Evolutionary conservation across 2,888 invertebrate genomes (phyloP).

Genomic region (Agriotes lineatus): DNA sequence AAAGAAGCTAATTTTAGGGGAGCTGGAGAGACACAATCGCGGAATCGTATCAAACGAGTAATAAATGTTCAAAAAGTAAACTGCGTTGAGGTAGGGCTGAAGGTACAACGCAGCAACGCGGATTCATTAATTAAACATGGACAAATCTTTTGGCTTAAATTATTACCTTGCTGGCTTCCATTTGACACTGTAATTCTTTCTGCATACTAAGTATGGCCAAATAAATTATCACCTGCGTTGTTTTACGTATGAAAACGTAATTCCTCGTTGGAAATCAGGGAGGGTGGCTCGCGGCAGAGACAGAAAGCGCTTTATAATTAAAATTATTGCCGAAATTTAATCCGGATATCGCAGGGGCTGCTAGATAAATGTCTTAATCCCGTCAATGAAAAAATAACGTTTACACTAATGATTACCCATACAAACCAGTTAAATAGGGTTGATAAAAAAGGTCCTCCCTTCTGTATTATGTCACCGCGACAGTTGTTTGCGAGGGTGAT

Average conservation of each 20-base stretch:
- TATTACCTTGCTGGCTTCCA: not conserved
- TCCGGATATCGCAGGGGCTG: not conserved
- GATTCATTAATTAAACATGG: conserved; percentile 4
- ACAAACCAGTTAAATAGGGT: conserved; percentile 36
- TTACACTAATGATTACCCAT: conserved; percentile 39
- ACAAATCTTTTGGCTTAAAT: not conserved
- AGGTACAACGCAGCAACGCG: not conserved
- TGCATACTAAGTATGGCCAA: not conserved
- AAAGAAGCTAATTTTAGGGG: conserved; percentile 30
- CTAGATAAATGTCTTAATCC: conserved; percentile 31
- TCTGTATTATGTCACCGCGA: conserved; percentile 45
- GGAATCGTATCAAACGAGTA: conserved; percentile 21
- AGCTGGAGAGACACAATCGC: conserved; percentile 25
- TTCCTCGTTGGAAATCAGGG: too few relatives aligned
- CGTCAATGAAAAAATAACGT: conserved; percentile 21
- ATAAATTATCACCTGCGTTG: too few relatives aligned
- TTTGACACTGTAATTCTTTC: not conserved
- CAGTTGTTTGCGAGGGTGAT: conserved; percentile 48
- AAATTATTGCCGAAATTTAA: not conserved
- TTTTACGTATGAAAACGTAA: too few relatives aligned
- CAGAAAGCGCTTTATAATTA: too few relatives aligned
- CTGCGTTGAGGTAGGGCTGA: conserved; percentile 15
- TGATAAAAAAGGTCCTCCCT: conserved; percentile 39
- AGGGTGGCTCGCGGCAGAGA: too few relatives aligned
- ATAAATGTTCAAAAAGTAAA: conserved; percentile 21